These are phyloP conservation scores for Aphaenogaster floridana DNA, from an alignment of 1,140 invertebrate species.

Conservation along the genomic window DNA sequence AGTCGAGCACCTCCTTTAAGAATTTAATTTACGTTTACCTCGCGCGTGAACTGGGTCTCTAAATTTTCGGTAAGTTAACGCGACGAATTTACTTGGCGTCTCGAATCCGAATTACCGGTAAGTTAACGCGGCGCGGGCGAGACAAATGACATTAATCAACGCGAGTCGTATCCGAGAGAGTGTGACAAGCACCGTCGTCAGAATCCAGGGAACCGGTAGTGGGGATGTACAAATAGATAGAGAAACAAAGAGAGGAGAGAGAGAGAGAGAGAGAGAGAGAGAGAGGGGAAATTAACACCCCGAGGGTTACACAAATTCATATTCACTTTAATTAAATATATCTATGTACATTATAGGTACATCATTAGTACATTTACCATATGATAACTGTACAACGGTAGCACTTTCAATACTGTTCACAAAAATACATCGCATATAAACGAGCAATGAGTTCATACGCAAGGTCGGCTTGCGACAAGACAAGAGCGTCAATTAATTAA, in stretches of 20 bases:
- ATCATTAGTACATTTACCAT: constrained; percentile 84
- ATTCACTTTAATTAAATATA: constrained; percentile 86
- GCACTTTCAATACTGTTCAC: constrained; percentile 84
- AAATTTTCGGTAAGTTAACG: constrained; percentile 41
- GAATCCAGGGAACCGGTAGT: background rate
- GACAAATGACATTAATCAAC: constrained; percentile 53
- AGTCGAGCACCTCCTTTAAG: background rate
- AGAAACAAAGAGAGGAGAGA: background rate
- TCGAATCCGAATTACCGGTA: constrained; percentile 21
- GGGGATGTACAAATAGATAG: background rate
- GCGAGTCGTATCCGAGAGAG: no score
- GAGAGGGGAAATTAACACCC: background rate
- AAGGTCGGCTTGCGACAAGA: constrained; percentile 73
- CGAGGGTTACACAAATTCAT: constrained; percentile 84
- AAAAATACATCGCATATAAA: constrained; percentile 85
- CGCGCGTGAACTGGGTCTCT: background rate
- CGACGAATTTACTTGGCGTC: constrained; percentile 29
- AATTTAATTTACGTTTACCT: constrained; percentile 34
- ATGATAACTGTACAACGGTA: constrained; percentile 84
- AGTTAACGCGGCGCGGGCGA: constrained; percentile 12
- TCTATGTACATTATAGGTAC: constrained; percentile 87
- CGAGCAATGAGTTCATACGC: constrained; percentile 78
- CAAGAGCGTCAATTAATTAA: constrained; percentile 55
- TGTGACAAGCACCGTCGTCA: background rate
- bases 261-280: background rate